Evolutionary conservation across 2,113 vertebrate genomes (phyloP), one percentile per base, ranked within the genome.

Genomic region (Cromileptes altivelis): DNA sequence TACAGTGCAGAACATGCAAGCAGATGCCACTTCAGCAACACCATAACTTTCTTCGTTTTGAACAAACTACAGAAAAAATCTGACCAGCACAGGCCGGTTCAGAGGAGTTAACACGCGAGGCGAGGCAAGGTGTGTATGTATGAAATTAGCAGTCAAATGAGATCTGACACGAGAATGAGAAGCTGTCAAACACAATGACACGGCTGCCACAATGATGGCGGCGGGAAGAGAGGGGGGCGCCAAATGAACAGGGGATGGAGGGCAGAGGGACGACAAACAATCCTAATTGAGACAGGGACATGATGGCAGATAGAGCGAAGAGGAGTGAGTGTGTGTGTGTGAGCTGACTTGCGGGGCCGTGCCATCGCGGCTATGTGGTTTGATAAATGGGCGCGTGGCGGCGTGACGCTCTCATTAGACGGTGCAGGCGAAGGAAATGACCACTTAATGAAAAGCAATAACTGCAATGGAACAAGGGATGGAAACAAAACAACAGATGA

Each of bases 101-200:
- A 4, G 40, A 50, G 49, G 57, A 53, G 27, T 7, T 21, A 17
- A 65, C 79, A 15, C 40, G 2, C 53, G 0, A 19, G 19, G 53
- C 4, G 0, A 13, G 49, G 19, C 21, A 55, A 91, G 88, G 78
- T 84, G 89, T 68, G 82, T 18, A 27, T 2, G 75, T 83, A 82
- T 58, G 79, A 88, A 89, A 93, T 92, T 88, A 90, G 56, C 70
- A 75, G 70, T 78, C 85, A 91, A 94, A 94, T 93, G 96, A 97
- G 94, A 97, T 97, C 93, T 97, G 97, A 98, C 97, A 95, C 89
- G 95, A 96, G 96, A 97, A 98, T 97, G 96, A 97, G 97, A 97
- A 97, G 95, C 97, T 98, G 97, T 97, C 97, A 98, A 96, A 97
- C 95, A 96, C 94, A 95, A 97, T 98, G 96, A 97, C 96, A 97